Conservation (phyloP, 2,888 invertebrate species). For the Linyphia triangularis region DNA sequence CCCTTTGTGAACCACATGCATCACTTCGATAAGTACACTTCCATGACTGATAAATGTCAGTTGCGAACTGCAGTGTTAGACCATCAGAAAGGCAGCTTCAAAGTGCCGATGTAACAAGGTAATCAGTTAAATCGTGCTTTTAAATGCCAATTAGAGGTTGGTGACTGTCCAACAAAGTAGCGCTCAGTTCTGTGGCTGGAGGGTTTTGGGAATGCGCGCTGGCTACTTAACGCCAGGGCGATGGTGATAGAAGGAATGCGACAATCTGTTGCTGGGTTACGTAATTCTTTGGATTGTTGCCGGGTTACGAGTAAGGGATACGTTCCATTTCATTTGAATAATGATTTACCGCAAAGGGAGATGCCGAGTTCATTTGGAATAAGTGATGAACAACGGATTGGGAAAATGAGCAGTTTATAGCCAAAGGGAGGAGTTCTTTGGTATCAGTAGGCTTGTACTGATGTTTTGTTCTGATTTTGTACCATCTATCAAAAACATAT, state of each 20-base stretch:
- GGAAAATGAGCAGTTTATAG: not conserved
- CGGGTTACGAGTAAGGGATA: not conserved
- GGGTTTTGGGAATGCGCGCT: not conserved
- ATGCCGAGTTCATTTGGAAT: too few species aligned
- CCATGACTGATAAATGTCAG: not conserved
- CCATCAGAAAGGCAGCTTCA: not conserved
- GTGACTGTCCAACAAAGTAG: conserved; percentile 1
- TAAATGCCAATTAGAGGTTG: not conserved
- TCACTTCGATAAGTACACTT: not conserved
- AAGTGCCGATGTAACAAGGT: not conserved
- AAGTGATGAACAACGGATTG: not conserved
- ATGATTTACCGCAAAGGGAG: not conserved
- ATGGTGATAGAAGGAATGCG: not conserved
- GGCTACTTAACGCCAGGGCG: not conserved
- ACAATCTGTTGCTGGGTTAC: not conserved
- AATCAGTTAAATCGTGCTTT: not conserved
- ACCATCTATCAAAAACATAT: too few species aligned
- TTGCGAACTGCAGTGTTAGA: not conserved
- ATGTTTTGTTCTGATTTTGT: too few species aligned
- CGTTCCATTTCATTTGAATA: not conserved
- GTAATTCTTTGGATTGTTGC: too few species aligned
- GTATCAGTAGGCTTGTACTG: too few species aligned
- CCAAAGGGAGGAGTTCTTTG: not conserved
- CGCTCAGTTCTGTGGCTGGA: not conserved
- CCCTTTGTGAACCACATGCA: too few species aligned